These are phyloP conservation scores for Tenualosa ilisha DNA, from an alignment of 2,797 vertebrate genomes.

Conservation along the genomic window DNA sequence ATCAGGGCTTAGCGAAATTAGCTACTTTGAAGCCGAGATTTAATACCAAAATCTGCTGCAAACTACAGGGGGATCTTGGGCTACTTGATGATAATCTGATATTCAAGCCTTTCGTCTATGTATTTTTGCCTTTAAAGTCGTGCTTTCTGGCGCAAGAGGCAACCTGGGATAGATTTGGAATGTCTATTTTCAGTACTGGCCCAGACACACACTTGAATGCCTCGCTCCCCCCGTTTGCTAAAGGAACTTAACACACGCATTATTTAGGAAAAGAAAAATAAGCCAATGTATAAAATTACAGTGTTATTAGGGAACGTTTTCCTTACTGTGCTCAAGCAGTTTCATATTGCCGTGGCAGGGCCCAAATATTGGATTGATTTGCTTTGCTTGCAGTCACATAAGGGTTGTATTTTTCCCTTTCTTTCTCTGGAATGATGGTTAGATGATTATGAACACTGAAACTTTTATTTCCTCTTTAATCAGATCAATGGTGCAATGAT, in stretches of 20 bases:
- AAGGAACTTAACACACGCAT: slow-evolving; percentile 63
- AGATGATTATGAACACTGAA: slow-evolving; percentile 12
- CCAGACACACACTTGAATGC: slow-evolving; percentile 58
- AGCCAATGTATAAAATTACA: slow-evolving; percentile 70
- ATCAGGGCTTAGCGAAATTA: slow-evolving; percentile 82
- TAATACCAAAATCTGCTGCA: slow-evolving; percentile 80
- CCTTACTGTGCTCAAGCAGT: slow-evolving; percentile 55
- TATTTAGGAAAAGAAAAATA: slow-evolving; percentile 70
- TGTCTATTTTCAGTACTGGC: slow-evolving; percentile 72
- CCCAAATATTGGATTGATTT: slow-evolving; percentile 58
- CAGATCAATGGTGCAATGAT: slow-evolving; percentile 1
- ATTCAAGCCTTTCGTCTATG: slow-evolving; percentile 66
- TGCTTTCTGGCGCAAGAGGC: slow-evolving; percentile 56
- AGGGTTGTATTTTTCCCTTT: slow-evolving; percentile 37
- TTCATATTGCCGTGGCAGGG: slow-evolving; percentile 55
- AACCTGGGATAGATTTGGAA: slow-evolving; percentile 69
- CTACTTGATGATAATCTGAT: slow-evolving; percentile 81
- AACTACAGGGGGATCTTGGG: slow-evolving; percentile 74
- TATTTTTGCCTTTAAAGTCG: slow-evolving; percentile 68
- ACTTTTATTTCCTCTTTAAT: slow-evolving; percentile 2
- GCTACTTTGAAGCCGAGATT: slow-evolving; percentile 78
- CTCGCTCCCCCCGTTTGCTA: slow-evolving; percentile 63
- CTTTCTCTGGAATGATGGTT: not conserved
- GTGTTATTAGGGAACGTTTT: slow-evolving; percentile 67
- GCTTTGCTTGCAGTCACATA: slow-evolving; percentile 48